These are phyloP conservation scores for Cyclura pinguis DNA, from an alignment of 2,797 vertebrate species.

Conservation along the genomic window DNA sequence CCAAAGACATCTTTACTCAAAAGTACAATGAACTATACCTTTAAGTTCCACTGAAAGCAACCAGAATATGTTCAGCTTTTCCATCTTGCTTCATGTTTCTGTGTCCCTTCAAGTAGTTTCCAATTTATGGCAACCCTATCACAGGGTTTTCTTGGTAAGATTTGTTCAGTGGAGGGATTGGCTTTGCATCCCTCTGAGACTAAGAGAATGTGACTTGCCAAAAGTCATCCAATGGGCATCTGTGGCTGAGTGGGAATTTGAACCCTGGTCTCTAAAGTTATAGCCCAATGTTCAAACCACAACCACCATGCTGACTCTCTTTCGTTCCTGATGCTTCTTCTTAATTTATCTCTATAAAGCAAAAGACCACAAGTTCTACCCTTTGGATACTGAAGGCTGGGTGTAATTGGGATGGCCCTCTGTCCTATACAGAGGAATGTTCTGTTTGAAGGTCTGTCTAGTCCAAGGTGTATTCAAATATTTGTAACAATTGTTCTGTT, in stretches of 20 bases:
- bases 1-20: not conserved
- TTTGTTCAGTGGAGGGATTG: too few relatives aligned
- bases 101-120: not conserved
- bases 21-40: not conserved
- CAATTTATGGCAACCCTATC: too few relatives aligned
- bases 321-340: not conserved
- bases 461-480: not conserved
- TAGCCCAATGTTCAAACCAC: too few relatives aligned
- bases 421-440: not conserved
- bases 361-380: not conserved
- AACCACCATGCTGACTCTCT: not conserved
- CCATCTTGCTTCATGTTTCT: not conserved
- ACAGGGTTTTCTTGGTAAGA: too few relatives aligned
- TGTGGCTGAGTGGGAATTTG: too few relatives aligned
- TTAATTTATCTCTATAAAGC: not conserved
- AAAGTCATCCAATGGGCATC: too few relatives aligned
- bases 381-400: not conserved
- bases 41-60: conserved; percentile 2
- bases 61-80: not conserved
- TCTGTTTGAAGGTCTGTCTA: not conserved
- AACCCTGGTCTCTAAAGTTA: too few relatives aligned
- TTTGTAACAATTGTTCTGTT: too few relatives aligned
- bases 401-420: not conserved
- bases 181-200: too few relatives aligned
- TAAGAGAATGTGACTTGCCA: too few relatives aligned